Conservation (phyloP, 2,113 vertebrate species). For the Mixornis gularis region DNA sequence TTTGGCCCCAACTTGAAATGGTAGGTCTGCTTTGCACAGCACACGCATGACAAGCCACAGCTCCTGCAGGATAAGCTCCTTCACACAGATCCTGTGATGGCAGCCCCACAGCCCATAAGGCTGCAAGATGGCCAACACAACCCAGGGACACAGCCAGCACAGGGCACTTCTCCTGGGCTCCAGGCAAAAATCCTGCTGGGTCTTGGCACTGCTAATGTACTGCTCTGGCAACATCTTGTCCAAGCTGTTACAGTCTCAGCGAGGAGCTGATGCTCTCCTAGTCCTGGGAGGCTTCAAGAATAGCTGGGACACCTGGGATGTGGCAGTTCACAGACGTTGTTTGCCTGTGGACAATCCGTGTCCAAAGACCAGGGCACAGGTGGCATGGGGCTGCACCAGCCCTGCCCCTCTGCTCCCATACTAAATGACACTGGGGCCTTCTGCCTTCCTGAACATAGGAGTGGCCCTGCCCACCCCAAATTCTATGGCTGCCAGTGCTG, state of each 20-base stretch:
- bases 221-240: neutral
- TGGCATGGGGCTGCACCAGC: neutral
- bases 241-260: rapidly evolving
- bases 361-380: rapidly evolving
- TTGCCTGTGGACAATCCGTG: rapidly evolving
- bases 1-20: neutral
- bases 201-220: neutral
- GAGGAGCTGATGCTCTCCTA: neutral
- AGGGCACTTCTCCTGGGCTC: neutral
- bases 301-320: neutral
- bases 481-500: neutral
- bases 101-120: neutral
- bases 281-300: neutral
- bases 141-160: neutral
- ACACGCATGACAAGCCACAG: neutral
- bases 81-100: neutral
- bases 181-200: neutral
- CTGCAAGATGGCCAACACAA: neutral
- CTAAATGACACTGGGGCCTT: rapidly evolving
- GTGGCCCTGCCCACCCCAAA: neutral
- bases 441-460: neutral
- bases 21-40: neutral
- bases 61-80: neutral
- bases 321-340: neutral
- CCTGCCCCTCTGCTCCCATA: neutral